Evolutionary conservation across 2,888 invertebrate genomes (phyloP).

Genomic region (Drosophila gaucha): DNA sequence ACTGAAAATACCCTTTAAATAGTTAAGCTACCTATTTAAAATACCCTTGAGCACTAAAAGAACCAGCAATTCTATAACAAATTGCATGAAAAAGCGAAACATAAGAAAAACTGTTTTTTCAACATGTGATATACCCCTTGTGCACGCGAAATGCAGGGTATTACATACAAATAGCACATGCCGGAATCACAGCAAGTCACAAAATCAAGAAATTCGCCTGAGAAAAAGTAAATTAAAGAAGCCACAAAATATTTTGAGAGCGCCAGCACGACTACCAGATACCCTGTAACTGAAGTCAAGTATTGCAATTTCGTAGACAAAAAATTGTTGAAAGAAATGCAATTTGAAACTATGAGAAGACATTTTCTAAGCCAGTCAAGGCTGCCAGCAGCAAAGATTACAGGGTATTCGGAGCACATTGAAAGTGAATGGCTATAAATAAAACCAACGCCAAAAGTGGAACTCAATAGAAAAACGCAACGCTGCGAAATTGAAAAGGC

Average conservation of each 20-base stretch:
- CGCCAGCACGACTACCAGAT: background rate
- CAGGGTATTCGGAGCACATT: slow-evolving; percentile 29
- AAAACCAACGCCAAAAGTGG: slow-evolving; percentile 49
- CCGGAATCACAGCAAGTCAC: background rate
- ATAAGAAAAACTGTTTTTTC: background rate
- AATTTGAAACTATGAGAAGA: background rate
- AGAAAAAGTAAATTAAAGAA: background rate
- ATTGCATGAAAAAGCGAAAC: rapidly evolving
- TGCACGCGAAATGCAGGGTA: background rate
- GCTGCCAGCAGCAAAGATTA: background rate
- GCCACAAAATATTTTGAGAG: background rate
- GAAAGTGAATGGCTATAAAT: slow-evolving; percentile 47
- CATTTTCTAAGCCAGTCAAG: background rate
- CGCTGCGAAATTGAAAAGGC: slow-evolving; percentile 26
- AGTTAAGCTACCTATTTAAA: too few species aligned
- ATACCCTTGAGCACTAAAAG: background rate
- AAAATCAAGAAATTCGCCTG: background rate
- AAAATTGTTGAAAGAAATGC: background rate
- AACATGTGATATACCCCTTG: background rate
- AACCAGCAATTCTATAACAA: background rate
- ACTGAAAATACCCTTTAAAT: background rate
- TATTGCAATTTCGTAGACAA: too few species aligned
- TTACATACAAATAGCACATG: background rate
- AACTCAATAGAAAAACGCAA: slow-evolving; percentile 48
- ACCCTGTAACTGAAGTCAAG: slow-evolving; percentile 2